Percentiles rank a stretch among this genome's conserved stretches.
phyloP scores from a whole-genome alignment of 2,888 invertebrate genomes.

The Napeogenes sylphis region DNA sequence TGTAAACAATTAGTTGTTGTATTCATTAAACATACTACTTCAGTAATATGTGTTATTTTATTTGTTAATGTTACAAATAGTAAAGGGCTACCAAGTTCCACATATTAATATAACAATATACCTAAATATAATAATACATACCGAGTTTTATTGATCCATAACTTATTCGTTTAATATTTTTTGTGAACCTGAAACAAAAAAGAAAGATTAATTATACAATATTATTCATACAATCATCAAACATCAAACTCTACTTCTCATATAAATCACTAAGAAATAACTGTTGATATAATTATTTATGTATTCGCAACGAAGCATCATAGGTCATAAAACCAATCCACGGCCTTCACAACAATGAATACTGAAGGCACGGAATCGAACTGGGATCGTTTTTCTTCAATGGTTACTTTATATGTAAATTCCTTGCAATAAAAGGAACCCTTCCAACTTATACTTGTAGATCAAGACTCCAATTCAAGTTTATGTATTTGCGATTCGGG shows the following conservation, averaged over 20 bases:
- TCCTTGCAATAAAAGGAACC: slow-evolving; percentile 74
- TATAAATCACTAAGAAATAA: slow-evolving; percentile 61
- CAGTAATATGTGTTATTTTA: too few relatives aligned
- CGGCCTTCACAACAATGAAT: slow-evolving; percentile 74
- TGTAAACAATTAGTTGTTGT: too few relatives aligned
- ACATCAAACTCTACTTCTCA: slow-evolving; percentile 40
- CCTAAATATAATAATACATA: too few relatives aligned
- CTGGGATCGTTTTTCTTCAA: slow-evolving; percentile 76
- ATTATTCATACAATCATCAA: slow-evolving; percentile 47
- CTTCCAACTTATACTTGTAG: slow-evolving; percentile 67
- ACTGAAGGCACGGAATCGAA: slow-evolving; percentile 65
- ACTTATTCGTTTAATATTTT: too few relatives aligned
- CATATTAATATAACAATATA: too few relatives aligned
- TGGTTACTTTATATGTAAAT: slow-evolving; percentile 79
- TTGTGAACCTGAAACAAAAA: slow-evolving; percentile 3
- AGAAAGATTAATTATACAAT: background rate
- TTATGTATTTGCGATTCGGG: slow-evolving; percentile 76
- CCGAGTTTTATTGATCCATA: slow-evolving; percentile 1
- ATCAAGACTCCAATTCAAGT: slow-evolving; percentile 71
- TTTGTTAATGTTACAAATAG: too few relatives aligned
- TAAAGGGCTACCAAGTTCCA: too few relatives aligned
- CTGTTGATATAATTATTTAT: slow-evolving; percentile 72
- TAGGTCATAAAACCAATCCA: slow-evolving; percentile 60
- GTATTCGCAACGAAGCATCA: slow-evolving; percentile 68
- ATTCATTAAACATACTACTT: too few relatives aligned